Evolutionary conservation across 37 sponge, comb jelly and placozoan genomes (phyloP).

Genomic region (Oopsacas minuta): DNA sequence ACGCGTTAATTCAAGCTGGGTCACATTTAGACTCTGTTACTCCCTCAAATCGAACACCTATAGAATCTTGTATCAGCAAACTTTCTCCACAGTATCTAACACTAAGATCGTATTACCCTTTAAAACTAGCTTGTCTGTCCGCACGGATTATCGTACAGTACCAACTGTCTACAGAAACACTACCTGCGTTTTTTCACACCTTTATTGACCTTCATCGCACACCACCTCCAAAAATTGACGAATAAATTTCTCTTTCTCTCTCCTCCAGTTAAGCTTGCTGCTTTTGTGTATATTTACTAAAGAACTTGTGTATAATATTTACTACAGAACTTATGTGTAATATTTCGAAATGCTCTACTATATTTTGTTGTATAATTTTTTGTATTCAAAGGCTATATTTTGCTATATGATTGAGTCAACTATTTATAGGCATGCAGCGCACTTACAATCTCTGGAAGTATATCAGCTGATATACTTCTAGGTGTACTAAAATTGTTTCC

Average conservation of each 20-base stretch:
- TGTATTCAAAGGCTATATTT: too few relatives aligned
- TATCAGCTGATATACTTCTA: too few relatives aligned
- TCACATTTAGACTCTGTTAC: neutral
- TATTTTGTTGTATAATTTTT: too few relatives aligned
- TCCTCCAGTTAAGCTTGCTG: neutral
- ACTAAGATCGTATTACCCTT: neutral
- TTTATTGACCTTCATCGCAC: conserved; percentile 1
- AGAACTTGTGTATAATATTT: neutral
- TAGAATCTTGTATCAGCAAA: neutral
- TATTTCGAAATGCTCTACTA: too few relatives aligned
- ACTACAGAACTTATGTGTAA: too few relatives aligned
- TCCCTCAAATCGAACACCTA: neutral
- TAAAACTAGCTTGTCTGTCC: neutral
- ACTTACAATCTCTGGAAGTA: too few relatives aligned
- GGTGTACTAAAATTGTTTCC: too few relatives aligned
- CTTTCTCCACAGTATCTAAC: neutral
- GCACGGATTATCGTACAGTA: neutral
- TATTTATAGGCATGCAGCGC: too few relatives aligned
- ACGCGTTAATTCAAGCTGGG: neutral
- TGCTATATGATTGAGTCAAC: too few relatives aligned
- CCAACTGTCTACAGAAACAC: neutral
- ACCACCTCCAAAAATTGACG: neutral
- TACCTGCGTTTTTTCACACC: conserved; percentile 14
- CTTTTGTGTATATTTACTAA: neutral
- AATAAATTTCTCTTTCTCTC: neutral